Evolutionary conservation across 2,113 vertebrate species (phyloP).

Genomic region (Neopipo cinnamomea): DNA sequence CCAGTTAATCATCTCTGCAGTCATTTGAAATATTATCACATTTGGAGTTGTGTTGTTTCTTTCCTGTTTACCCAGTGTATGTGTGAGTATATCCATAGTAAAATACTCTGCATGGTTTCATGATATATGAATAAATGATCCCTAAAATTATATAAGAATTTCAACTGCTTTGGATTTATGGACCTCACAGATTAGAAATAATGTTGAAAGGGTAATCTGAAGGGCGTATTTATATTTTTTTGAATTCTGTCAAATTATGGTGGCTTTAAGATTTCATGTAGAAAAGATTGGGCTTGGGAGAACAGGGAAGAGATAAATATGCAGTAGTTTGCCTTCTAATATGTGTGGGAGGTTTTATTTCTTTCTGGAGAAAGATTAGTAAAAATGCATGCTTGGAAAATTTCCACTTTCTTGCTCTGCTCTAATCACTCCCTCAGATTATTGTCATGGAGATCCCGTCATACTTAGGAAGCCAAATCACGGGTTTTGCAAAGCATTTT

Average conservation of each 20-base stretch:
- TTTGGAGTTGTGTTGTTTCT: constrained; percentile 4
- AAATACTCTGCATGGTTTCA: not conserved
- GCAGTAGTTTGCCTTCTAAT: not conserved
- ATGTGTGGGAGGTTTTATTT: constrained; percentile 21
- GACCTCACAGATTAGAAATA: not conserved
- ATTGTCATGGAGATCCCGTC: constrained; percentile 48
- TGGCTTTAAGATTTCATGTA: not conserved
- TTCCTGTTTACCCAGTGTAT: not conserved
- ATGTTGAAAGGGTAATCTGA: not conserved
- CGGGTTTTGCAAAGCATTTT: not conserved
- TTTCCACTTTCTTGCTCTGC: not conserved
- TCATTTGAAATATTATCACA: not conserved
- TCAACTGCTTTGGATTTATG: not conserved
- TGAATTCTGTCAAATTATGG: not conserved
- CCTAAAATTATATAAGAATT: not conserved
- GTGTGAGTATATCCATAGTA: not conserved
- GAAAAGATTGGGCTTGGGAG: not conserved
- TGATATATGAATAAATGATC: not conserved
- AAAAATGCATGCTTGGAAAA: constrained; percentile 32
- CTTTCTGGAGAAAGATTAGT: constrained; percentile 22
- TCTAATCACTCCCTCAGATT: constrained; percentile 46
- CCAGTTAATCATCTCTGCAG: constrained; percentile 8
- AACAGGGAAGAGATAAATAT: not conserved
- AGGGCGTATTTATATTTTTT: not conserved
- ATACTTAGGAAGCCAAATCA: not conserved